Evolutionary conservation across 2,113 vertebrate species (phyloP).

Genomic region (Percina caprodes): DNA sequence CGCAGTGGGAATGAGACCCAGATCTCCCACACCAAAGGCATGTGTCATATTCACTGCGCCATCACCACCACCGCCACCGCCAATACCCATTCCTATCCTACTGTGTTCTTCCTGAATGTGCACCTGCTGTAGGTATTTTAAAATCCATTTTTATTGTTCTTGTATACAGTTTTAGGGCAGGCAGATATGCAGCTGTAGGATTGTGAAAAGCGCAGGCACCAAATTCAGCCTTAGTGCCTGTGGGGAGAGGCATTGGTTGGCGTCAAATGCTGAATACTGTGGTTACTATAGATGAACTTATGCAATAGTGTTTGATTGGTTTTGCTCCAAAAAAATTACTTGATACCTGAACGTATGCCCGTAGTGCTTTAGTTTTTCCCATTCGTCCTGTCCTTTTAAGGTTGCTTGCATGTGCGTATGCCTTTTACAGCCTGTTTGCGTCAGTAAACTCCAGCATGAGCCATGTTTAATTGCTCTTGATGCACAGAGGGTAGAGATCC

Average conservation of each 20-base stretch:
- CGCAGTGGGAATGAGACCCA: too few species aligned
- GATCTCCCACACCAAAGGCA: too few species aligned
- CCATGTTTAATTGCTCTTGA: slow-evolving; percentile 73
- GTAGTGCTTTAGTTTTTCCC: background rate
- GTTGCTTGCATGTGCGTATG: slow-evolving; percentile 49
- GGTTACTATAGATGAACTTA: slow-evolving; percentile 24
- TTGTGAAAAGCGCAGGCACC: slow-evolving; percentile 20
- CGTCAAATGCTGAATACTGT: slow-evolving; percentile 9
- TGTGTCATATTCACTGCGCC: too few species aligned
- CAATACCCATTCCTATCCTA: background rate
- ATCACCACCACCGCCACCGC: too few species aligned
- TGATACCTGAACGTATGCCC: slow-evolving; percentile 16
- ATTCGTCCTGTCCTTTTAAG: slow-evolving; percentile 56
- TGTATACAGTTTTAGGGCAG: slow-evolving; percentile 34
- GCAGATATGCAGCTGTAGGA: slow-evolving; percentile 31
- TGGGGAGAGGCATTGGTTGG: slow-evolving; percentile 13
- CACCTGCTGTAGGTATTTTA: slow-evolving; percentile 14
- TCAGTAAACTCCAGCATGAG: slow-evolving; percentile 57
- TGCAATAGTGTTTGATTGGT: slow-evolving; percentile 37
- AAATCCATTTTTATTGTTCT: slow-evolving; percentile 10
- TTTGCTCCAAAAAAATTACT: slow-evolving; percentile 17
- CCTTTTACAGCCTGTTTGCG: slow-evolving; percentile 62
- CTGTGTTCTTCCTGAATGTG: background rate
- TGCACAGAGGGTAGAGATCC: slow-evolving; percentile 62
- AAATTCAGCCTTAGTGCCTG: slow-evolving; percentile 23